Evolutionary conservation across 92 coral and sea anemone species (phyloP), one percentile per base, ranked within the genome.

Genomic region (Phymanthus crucifer): DNA sequence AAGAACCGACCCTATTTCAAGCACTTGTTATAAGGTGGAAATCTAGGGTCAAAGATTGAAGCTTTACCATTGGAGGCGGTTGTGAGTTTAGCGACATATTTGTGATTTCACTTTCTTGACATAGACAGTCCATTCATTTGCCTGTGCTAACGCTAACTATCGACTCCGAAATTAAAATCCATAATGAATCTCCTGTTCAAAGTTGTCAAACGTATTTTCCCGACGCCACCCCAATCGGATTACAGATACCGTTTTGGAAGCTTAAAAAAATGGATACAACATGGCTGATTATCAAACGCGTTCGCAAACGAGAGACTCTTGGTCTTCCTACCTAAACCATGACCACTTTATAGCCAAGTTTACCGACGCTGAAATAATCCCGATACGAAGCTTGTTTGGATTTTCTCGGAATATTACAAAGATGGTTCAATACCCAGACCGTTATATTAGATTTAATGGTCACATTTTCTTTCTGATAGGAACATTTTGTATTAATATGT

Each of bases 201-300:
- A 27, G 16, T 61, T 61, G 34, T 61, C 68, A 17, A 29, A 23
- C 26, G 68, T 14, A 61, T 61, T 61, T 61, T 5, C 34, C 32
- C 9, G 68, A 61, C 1, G 29, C 29, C 68, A 6, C 68, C 64
- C 48, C 68, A 61, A 61, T 61, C 68, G 68, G 68, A 61, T 61
- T 61, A 61, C 34, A 11, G 68, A 61, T 61, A 61, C 26, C 68
- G 68, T 61, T n/a, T 61, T 61, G 16, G 34, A 29, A 1, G 34
- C 68, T 61, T 61, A n/a, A n/a, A n/a, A n/a, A n/a, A n/a, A n/a
- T n/a, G n/a, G n/a, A 61, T 27, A 27, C 68, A 61, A 61, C 26
- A 61, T 29, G 68, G 68, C 33, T 27, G 35, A 58, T 26, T 61
- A 34, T 61, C 68, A 61, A 13, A 61, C 7, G 13, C 18, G 36